Percentiles rank a stretch among this genome's conserved stretches.
These are phyloP conservation scores for Meriones unguiculatus DNA, from an alignment of 2,113 vertebrate species.

Conservation along the genomic window DNA sequence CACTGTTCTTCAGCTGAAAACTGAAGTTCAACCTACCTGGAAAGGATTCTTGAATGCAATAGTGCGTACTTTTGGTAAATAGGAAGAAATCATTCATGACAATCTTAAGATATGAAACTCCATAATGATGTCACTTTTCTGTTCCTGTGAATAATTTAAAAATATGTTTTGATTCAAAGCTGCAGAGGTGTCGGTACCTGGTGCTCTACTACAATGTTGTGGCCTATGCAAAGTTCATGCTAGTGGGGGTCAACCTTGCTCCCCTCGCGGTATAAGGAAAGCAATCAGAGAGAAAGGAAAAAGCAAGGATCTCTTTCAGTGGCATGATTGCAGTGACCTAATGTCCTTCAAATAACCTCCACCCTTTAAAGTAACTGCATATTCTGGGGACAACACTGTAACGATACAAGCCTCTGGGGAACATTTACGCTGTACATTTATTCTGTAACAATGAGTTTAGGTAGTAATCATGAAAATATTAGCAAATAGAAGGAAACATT, in stretches of 20 bases:
- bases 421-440: neutral
- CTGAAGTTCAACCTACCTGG: neutral
- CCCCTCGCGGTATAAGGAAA: neutral
- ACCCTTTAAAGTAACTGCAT: neutral
- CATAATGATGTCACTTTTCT: neutral
- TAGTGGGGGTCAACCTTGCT: neutral
- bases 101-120: neutral
- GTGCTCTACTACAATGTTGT: neutral
- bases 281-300: neutral
- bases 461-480: neutral
- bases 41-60: neutral
- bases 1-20: neutral
- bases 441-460: neutral
- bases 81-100: neutral
- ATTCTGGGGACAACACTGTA: neutral
- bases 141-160: neutral
- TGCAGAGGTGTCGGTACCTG: neutral
- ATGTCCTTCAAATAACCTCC: neutral
- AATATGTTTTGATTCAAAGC: neutral
- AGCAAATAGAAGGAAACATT: neutral
- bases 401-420: neutral
- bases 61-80: neutral
- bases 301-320: neutral
- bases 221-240: neutral
- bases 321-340: fast-evolving